Evolutionary conservation across 2,797 vertebrate genomes (phyloP), one percentile per base, ranked within the genome.

Genomic region (Carapus acus): DNA sequence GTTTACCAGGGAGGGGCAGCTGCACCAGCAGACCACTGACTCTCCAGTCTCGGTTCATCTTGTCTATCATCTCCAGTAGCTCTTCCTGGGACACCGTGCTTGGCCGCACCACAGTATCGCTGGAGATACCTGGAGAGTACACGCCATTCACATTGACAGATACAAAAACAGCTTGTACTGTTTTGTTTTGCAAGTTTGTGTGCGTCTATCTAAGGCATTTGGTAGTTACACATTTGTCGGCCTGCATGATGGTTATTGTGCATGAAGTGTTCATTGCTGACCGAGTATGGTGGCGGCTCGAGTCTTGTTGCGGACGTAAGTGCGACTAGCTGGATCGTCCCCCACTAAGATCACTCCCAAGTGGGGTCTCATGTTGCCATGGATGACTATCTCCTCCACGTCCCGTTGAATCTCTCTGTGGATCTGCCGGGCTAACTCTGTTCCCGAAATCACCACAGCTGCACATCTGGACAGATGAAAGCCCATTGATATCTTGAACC

Each of bases 1-100:
- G 64, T 65, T 76, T 76, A 97, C 94, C 93, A 73, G 94, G 93
- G 53, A 96, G 91, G 54, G 94, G 94, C 40, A 97, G 83, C 73
- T 97, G 94, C 75, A 97, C 89, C 66, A 96, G 80, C 60, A 96
- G 74, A 23, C 93, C 93, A 66, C 89, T 96, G 75, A 96, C 89
- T 78, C 80, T 86, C 65, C 90, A 86, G 74, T 96, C 92, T 59
- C 85, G 79, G 70, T 93, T 97, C 85, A 94, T 84, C 48, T 89
- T 91, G 60, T 76, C 86, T 0, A 88, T 93, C 69, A 93, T 54
- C 65, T 92, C 90, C 74, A 95, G 65, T 58, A 97, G 62, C 67
- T 96, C 92, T 67, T 96, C 91, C 73, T 96, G 90, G 64, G 91
- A 92, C 59, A 95, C 71, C 0, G 90, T 86, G 55, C 86, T 84